A percentile compares a stretch with the other conserved stretches of the same genome.
These are phyloP conservation scores for Brachionus sp. DNA, from an alignment of 1,140 invertebrate species.

Conservation along the genomic window DNA sequence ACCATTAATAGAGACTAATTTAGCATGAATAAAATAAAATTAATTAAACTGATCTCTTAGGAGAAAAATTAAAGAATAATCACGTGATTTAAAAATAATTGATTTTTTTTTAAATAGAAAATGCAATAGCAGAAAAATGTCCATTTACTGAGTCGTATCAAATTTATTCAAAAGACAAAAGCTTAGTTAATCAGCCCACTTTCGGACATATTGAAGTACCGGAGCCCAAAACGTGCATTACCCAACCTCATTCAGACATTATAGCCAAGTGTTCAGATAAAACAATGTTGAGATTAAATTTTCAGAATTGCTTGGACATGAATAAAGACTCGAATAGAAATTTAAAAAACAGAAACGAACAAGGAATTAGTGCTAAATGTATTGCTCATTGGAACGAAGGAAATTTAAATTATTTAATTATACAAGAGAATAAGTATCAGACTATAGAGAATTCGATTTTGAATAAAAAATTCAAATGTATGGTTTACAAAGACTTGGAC, in stretches of 20 bases:
- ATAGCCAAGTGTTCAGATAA: constrained; percentile 10
- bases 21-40: background rate
- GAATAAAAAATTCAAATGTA: constrained; percentile 29
- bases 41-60: background rate
- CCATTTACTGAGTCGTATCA: background rate
- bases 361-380: constrained; percentile 14
- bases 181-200: background rate
- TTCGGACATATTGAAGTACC: background rate
- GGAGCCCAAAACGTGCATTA: background rate
- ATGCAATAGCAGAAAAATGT: constrained; percentile 14
- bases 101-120: background rate
- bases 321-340: background rate
- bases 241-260: background rate
- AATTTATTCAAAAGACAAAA: background rate
- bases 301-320: background rate
- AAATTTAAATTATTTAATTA: constrained; percentile 29
- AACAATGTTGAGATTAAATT: background rate
- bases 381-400: constrained; percentile 45
- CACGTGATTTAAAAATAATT: background rate
- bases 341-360: background rate
- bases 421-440: background rate
- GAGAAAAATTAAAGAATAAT: background rate
- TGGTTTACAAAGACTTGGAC: constrained; percentile 13
- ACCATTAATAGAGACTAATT: background rate
- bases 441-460: background rate